A percentile compares a stretch with the other conserved stretches of the same genome.
Conservation (phyloP, 2,797 vertebrate species). For the Myotis findleyi region DNA sequence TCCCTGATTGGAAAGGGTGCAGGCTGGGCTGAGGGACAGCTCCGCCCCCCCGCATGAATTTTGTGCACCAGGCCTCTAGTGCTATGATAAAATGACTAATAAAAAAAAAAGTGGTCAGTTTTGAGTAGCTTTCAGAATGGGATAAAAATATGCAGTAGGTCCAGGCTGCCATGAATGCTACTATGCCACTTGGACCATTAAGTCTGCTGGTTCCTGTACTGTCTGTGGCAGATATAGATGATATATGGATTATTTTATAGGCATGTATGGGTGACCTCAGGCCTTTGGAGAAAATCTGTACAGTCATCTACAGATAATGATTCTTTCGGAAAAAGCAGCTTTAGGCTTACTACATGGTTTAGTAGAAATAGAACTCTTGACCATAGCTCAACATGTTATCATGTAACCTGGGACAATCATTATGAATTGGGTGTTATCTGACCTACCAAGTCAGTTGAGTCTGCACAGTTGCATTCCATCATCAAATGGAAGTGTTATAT, state of each 20-base stretch:
- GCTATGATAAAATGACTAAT: not conserved
- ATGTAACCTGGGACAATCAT: not conserved
- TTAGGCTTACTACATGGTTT: not conserved
- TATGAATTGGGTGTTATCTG: not conserved
- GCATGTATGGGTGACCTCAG: not conserved
- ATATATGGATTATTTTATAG: not conserved
- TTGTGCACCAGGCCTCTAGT: too few relatives aligned
- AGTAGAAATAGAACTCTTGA: not conserved
- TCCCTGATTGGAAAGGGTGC: too few relatives aligned
- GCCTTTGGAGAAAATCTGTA: not conserved
- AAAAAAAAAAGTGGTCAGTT: not conserved
- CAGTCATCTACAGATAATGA: not conserved
- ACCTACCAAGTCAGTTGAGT: not conserved
- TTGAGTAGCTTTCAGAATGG: not conserved
- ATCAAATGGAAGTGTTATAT: not conserved
- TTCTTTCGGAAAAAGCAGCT: not conserved
- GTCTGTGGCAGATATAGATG: not conserved
- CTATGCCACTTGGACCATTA: not conserved
- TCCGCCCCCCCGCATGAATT: too few relatives aligned
- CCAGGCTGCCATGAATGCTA: not conserved
- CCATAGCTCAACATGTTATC: not conserved
- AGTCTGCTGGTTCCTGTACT: not conserved
- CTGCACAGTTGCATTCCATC: not conserved
- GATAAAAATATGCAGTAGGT: not conserved
- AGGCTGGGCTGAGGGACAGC: too few relatives aligned